A percentile compares a stretch with the other conserved stretches of the same genome.
Evolutionary conservation across 2,113 vertebrate species (phyloP).

Genomic region (Datnioides undecimradiatus): DNA sequence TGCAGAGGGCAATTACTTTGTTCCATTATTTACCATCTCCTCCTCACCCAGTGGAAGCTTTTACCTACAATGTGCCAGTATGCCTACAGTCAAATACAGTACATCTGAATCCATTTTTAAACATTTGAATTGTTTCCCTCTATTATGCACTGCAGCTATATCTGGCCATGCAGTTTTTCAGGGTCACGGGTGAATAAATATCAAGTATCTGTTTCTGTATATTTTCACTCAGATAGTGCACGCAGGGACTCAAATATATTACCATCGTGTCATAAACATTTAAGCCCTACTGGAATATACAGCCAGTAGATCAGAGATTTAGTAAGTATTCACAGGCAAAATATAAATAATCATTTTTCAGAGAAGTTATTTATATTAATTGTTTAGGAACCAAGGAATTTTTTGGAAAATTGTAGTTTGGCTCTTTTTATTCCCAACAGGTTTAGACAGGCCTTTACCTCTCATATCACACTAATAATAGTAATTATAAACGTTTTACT

Average conservation of each 20-base stretch:
- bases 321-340: conserved; percentile 16
- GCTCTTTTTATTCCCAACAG: neutral
- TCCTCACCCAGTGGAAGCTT: conserved; percentile 70
- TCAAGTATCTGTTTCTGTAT: conserved; percentile 31
- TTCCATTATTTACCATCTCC: conserved; percentile 84
- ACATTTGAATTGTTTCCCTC: conserved; percentile 73
- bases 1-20: conserved; percentile 82
- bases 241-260: conserved; percentile 7
- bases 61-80: conserved; percentile 65
- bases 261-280: conserved; percentile 26
- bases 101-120: conserved; percentile 71
- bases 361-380: neutral
- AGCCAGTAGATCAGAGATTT: neutral
- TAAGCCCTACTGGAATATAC: conserved; percentile 13
- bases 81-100: conserved; percentile 66
- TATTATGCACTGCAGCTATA: conserved; percentile 63
- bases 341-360: neutral
- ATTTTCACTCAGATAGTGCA: conserved; percentile 29
- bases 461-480: too few relatives aligned
- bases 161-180: conserved; percentile 47
- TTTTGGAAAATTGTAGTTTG: neutral
- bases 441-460: neutral
- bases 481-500: neutral
- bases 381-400: neutral
- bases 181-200: conserved; percentile 57